Percentiles rank a stretch among this genome's conserved stretches.
phyloP scores from a whole-genome alignment of 1,140 invertebrate genomes.

The Calephelis nemesis region DNA sequence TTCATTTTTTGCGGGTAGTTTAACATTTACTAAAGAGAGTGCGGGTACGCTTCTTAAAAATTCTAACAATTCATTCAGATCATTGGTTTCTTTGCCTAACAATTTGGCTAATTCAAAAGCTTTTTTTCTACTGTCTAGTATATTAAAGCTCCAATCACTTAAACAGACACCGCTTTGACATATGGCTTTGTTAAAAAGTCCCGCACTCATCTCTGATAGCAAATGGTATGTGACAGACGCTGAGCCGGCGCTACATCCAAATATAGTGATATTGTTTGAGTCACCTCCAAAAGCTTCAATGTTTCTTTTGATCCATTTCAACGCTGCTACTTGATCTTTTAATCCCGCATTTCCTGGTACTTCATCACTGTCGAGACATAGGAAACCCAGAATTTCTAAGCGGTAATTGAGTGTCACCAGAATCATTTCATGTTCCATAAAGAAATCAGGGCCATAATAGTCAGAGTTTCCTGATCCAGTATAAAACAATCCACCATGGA shows the following conservation, averaged over 20 bases:
- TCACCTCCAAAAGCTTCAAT: constrained; percentile 81
- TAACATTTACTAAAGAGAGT: constrained; percentile 51
- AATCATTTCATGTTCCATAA: constrained; percentile 82
- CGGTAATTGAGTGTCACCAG: constrained; percentile 84
- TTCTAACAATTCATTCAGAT: constrained; percentile 49
- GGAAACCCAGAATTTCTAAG: constrained; percentile 80
- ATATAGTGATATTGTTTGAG: constrained; percentile 81
- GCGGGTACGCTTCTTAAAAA: constrained; percentile 55
- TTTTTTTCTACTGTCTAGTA: constrained; percentile 46
- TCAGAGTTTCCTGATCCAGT: constrained; percentile 80
- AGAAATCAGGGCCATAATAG: constrained; percentile 81
- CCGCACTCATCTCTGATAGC: constrained; percentile 80
- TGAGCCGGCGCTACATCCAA: constrained; percentile 85
- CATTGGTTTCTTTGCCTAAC: constrained; percentile 57
- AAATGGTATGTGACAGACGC: constrained; percentile 82
- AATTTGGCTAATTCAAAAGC: constrained; percentile 61
- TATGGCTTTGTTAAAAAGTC: constrained; percentile 74
- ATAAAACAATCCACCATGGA: constrained; percentile 86
- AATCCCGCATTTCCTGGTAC: constrained; percentile 85
- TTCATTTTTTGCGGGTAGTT: constrained; percentile 44
- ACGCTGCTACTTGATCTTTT: constrained; percentile 83
- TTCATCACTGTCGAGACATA: constrained; percentile 73
- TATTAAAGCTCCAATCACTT: constrained; percentile 64
- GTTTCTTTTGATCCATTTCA: constrained; percentile 83
- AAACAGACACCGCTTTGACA: constrained; percentile 73